Conservation (phyloP, 1,140 invertebrate species). For the Camponotus pennsylvanicus region DNA sequence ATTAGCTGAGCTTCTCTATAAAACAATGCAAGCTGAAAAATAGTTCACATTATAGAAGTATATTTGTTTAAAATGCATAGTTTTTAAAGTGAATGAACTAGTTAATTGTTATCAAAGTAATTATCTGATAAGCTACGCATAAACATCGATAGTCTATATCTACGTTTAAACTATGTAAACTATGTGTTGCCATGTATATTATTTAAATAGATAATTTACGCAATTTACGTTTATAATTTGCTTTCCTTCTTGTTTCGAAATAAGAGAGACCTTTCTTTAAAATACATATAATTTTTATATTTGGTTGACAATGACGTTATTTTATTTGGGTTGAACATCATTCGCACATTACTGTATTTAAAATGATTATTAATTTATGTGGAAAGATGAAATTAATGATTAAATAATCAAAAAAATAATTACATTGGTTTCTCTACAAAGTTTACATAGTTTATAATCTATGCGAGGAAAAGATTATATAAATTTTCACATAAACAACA, state of each 20-base stretch:
- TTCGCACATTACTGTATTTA: background rate
- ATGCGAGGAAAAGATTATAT: background rate
- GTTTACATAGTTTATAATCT: slow-evolving; percentile 22
- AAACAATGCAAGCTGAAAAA: slow-evolving; percentile 26
- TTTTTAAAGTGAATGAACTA: background rate
- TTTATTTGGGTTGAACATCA: background rate
- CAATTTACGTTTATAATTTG: background rate
- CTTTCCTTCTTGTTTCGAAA: background rate
- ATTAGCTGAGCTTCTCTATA: slow-evolving; percentile 16
- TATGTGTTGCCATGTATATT: background rate
- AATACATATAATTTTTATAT: slow-evolving; percentile 27
- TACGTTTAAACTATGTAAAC: slow-evolving; percentile 44
- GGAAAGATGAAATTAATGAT: background rate
- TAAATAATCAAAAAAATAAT: background rate
- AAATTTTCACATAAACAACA: slow-evolving; percentile 23
- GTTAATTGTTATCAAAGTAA: slow-evolving; percentile 19
- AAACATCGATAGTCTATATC: slow-evolving; percentile 26
- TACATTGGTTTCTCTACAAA: slow-evolving; percentile 1
- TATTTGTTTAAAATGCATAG: slow-evolving; percentile 23
- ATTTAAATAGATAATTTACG: slow-evolving; percentile 5
- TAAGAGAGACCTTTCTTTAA: background rate
- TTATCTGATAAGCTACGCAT: slow-evolving; percentile 7
- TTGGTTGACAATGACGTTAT: background rate
- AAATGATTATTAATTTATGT: slow-evolving; percentile 9
- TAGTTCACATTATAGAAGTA: slow-evolving; percentile 5